Evolutionary conservation across 2,797 vertebrate species (phyloP).

Genomic region (Agapornis canus): DNA sequence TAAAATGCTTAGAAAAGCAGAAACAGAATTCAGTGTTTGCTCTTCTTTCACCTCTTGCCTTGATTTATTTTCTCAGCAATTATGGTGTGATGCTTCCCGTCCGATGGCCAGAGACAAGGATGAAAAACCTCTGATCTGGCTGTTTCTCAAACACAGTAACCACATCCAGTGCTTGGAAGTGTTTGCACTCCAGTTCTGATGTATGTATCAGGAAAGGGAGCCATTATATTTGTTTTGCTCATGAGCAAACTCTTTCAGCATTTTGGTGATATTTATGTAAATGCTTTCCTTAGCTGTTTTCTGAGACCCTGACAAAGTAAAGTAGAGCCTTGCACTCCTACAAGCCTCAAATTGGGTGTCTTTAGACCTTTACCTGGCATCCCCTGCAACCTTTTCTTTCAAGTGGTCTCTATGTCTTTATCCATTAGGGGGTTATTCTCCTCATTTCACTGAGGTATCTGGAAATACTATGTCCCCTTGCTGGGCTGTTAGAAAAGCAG

Average conservation of each 20-base stretch:
- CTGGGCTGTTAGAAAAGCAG: neutral
- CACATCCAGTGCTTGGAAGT: neutral
- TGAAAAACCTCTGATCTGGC: neutral
- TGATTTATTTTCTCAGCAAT: neutral
- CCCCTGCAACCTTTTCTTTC: neutral
- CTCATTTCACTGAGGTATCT: neutral
- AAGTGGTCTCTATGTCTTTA: neutral
- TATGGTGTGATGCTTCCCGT: neutral
- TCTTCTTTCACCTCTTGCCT: neutral
- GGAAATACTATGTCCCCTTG: neutral
- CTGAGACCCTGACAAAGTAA: neutral
- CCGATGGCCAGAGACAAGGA: neutral
- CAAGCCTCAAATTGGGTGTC: neutral
- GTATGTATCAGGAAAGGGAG: neutral
- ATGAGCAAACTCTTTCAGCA: neutral
- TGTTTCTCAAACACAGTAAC: neutral
- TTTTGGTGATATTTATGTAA: neutral
- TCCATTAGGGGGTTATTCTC: neutral
- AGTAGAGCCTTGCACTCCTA: neutral
- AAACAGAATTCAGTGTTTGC: neutral
- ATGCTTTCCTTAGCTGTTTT: neutral
- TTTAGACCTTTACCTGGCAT: neutral
- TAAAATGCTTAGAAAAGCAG: conserved; percentile 31
- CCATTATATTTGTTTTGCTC: neutral
- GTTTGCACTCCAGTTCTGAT: neutral